Percentiles rank a stretch among this genome's conserved stretches.
Conservation (phyloP, 2,888 invertebrate species). For the Boloria euphrosyne region DNA sequence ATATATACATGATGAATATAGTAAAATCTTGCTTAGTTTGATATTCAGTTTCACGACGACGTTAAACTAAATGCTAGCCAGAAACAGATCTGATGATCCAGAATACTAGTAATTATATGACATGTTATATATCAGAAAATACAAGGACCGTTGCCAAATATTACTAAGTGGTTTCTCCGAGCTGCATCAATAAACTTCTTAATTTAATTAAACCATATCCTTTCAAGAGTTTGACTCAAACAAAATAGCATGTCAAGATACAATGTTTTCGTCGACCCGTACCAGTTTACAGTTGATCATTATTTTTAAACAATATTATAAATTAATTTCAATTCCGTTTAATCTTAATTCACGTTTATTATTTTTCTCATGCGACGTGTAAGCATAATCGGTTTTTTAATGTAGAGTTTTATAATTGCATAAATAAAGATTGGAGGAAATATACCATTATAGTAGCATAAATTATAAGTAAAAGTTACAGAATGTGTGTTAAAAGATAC, state of each 20-base stretch:
- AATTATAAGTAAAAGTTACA: background rate
- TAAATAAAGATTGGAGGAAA: background rate
- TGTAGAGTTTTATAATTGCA: background rate
- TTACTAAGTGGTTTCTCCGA: slow-evolving; percentile 48
- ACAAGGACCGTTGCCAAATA: slow-evolving; percentile 55
- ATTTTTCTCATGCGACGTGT: too few species aligned
- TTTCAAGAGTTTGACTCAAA: slow-evolving; percentile 43
- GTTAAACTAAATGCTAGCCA: slow-evolving; percentile 2
- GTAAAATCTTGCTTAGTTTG: too few species aligned
- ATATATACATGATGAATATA: too few species aligned
- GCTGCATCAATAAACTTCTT: slow-evolving; percentile 61
- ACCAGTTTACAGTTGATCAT: slow-evolving; percentile 8
- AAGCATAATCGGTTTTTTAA: too few species aligned
- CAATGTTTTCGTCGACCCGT: slow-evolving; percentile 15
- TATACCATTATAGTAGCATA: background rate
- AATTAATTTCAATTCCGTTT: background rate
- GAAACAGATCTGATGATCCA: background rate
- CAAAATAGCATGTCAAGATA: slow-evolving; percentile 13
- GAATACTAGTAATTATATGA: slow-evolving; percentile 10
- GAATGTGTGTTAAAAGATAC: background rate
- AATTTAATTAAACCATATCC: slow-evolving; percentile 68
- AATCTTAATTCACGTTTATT: too few species aligned
- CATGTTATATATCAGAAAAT: slow-evolving; percentile 27
- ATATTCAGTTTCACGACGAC: too few species aligned
- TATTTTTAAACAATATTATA: background rate